Conservation (phyloP, 2,797 vertebrate species). For the Sarcoramphus papa region DNA sequence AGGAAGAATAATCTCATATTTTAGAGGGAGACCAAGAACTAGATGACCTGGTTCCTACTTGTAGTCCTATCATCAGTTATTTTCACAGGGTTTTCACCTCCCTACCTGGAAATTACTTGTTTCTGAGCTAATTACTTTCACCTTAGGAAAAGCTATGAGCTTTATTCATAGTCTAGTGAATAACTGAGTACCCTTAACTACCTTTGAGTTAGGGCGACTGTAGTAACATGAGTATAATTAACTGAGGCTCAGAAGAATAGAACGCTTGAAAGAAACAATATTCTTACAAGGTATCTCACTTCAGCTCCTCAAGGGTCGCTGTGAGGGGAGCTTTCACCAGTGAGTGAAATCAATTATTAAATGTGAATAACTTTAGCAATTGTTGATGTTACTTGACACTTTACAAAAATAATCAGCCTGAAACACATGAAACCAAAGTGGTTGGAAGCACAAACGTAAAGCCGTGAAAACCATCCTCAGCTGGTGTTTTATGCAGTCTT, state of each 20-base stretch:
- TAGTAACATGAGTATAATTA: not conserved
- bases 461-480: not conserved
- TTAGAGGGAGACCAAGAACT: conserved; percentile 1
- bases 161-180: not conserved
- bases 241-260: not conserved
- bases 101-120: not conserved
- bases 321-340: not conserved
- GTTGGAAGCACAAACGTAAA: not conserved
- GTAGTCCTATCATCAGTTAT: not conserved
- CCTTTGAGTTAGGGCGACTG: not conserved
- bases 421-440: not conserved
- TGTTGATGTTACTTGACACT: not conserved
- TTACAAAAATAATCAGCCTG: not conserved
- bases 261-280: not conserved
- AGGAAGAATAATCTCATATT: conserved; percentile 9
- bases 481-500: not conserved
- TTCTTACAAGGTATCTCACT: not conserved
- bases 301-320: not conserved
- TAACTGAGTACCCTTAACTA: not conserved
- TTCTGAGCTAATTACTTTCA: not conserved
- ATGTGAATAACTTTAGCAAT: not conserved
- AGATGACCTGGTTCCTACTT: not conserved
- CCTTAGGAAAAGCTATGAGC: not conserved
- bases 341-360: not conserved
- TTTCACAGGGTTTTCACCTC: conserved; percentile 6